These are phyloP conservation scores for Pontoporia blainvillei DNA, from an alignment of 2,113 vertebrate species.

Conservation along the genomic window DNA sequence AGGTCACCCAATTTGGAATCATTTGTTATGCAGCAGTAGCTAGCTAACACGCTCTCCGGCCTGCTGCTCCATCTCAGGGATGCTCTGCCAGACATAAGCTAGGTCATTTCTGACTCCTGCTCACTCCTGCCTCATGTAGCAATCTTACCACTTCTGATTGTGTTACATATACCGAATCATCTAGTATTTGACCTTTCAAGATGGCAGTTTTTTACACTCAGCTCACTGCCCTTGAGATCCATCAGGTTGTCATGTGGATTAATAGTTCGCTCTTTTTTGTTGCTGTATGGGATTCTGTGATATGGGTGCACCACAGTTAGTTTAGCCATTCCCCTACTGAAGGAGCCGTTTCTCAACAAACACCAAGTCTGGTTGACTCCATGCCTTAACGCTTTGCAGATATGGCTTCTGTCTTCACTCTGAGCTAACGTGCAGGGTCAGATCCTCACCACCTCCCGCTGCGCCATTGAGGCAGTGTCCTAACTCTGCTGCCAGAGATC, in stretches of 20 bases:
- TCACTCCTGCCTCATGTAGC: no score
- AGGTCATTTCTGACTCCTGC: no score
- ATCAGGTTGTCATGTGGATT: no score
- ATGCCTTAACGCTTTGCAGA: no score
- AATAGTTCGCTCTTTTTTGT: no score
- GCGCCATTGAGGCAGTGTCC: rapidly evolving
- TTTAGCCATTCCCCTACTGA: not conserved
- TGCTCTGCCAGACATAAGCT: not conserved
- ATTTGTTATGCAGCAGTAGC: not conserved
- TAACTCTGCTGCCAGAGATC: not conserved
- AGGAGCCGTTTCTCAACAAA: no score
- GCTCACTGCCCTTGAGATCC: not conserved
- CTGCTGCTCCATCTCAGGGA: not conserved
- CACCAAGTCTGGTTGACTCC: not conserved
- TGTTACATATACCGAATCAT: not conserved
- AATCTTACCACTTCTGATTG: not conserved
- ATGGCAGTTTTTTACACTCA: not conserved
- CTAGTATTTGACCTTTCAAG: no score
- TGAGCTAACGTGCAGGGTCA: no score
- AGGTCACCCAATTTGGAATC: no score
- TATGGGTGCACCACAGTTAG: not conserved
- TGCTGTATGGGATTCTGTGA: not conserved
- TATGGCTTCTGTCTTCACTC: not conserved
- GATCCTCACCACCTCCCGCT: rapidly evolving
- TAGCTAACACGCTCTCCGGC: no score